Evolutionary conservation across 2,797 vertebrate genomes (phyloP), one percentile per base, ranked within the genome.

Genomic region (Heteromormyrus szaboi): DNA sequence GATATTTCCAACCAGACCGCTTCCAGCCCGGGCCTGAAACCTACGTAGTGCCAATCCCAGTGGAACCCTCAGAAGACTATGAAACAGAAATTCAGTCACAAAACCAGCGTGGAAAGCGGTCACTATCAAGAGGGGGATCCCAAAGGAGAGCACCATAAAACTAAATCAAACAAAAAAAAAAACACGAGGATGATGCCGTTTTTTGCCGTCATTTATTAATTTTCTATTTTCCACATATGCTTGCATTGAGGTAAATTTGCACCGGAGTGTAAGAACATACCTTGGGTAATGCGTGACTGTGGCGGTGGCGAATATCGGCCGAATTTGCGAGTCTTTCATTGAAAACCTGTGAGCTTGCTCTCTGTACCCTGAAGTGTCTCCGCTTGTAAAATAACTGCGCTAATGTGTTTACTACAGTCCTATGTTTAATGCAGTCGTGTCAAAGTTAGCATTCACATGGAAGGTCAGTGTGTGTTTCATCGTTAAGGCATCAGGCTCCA

Each of bases 1-100:
- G 94, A 95, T 97, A 96, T 97, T 97, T 97, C 97, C 96, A 97
- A 98, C 97, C 97, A 96, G 96, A 95, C 96, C 96, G 94, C 93
- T 98, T 96, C 96, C 96, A 95, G 90, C 97, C 98, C 90, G 97
- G 97, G 93, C 96, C 97, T 91, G 97, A 97, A 92, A 95, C 97
- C 94, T 96, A 95, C 92, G 95, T 99, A 96, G 97, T 96, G 92
- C 96, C 97, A 91, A 96, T 98, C 96, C 96, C 97, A 19, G 97
- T 96, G 96, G 97, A 97, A 95, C 94, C 94, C 90, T 92, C 93
- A 62, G 98, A 96, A 96, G 97, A 97, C 93, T 98, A 96, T 96
- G 97, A 97, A 92, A 95, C 96, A 92, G 96, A 96, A 91, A 95
- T 97, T 93, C 94, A 94, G 65, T 95, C 95, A 93, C 95, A 94